phyloP scores from a whole-genome alignment of 2,888 invertebrate genomes.

The Drosophila macrothrix region DNA sequence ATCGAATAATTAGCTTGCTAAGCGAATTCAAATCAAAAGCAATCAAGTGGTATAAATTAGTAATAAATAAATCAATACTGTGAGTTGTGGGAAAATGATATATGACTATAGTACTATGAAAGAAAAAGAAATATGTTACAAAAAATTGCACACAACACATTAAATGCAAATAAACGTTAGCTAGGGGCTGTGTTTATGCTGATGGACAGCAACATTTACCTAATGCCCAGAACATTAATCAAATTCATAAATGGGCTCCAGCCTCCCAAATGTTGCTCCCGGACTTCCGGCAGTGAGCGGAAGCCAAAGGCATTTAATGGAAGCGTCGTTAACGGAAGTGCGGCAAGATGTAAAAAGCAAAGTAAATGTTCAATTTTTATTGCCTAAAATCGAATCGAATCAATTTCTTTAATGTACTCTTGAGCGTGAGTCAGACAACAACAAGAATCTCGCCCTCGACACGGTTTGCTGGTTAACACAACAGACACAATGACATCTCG shows the following conservation, averaged over 20 bases:
- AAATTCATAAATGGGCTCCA: constrained; percentile 70
- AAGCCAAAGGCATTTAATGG: constrained; percentile 40
- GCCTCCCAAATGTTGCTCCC: constrained; percentile 29
- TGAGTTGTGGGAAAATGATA: constrained; percentile 23
- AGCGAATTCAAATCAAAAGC: constrained; percentile 30
- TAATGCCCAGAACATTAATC: constrained; percentile 70
- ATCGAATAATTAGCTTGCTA: constrained; percentile 20
- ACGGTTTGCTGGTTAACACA: constrained; percentile 4
- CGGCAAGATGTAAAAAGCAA: constrained; percentile 31
- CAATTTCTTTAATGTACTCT: constrained; percentile 75
- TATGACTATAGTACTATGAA: constrained; percentile 20
- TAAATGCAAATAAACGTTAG: constrained; percentile 78
- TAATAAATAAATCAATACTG: constrained; percentile 44
- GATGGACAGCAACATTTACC: constrained; percentile 72
- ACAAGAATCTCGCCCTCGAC: constrained; percentile 25
- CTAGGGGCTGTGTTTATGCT: constrained; percentile 51
- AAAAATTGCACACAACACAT: constrained; percentile 74
- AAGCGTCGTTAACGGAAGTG: constrained; percentile 46
- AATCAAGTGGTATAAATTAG: constrained; percentile 53
- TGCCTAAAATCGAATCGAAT: constrained; percentile 68
- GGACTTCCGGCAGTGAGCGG: constrained; percentile 41
- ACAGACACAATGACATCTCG: constrained; percentile 48
- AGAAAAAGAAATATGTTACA: constrained; percentile 28
- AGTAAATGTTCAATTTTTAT: constrained; percentile 75
- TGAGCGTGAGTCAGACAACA: constrained; percentile 28